Percentiles rank a stretch among this genome's conserved stretches.
Evolutionary conservation across 1,140 invertebrate genomes (phyloP).

Genomic region (Matsumurasca onukii): DNA sequence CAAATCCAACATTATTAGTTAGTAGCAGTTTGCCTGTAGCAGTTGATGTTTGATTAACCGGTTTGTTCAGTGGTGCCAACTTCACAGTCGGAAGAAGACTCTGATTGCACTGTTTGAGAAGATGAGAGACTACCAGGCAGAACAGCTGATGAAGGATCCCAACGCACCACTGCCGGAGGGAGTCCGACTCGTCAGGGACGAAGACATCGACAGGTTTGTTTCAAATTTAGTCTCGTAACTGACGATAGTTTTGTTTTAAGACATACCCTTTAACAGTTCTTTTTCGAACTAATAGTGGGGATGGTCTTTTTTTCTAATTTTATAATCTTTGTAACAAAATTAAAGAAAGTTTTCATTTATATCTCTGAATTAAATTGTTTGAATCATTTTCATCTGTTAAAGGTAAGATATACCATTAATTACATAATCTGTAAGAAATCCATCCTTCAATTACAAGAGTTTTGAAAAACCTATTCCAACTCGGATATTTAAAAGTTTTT

Average conservation of each 20-base stretch:
- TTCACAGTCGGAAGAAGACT: constrained; percentile 84
- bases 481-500: too few species aligned
- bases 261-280: too few species aligned
- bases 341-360: background rate
- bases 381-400: background rate
- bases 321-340: background rate
- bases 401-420: background rate
- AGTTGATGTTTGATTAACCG: too few species aligned
- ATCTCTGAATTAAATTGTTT: background rate
- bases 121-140: constrained; percentile 90
- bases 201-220: constrained; percentile 75
- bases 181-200: constrained; percentile 78
- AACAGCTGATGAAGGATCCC: constrained; percentile 78
- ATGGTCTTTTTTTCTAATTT: too few species aligned
- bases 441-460: too few species aligned
- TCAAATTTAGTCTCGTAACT: constrained; percentile 13
- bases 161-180: constrained; percentile 83
- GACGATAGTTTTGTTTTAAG: constrained; percentile 1
- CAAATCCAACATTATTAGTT: too few species aligned
- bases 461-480: too few species aligned
- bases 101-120: constrained; percentile 82
- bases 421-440: too few species aligned
- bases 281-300: too few species aligned
- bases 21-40: too few species aligned
- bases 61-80: constrained; percentile 82